These are phyloP conservation scores for Brachyalestes nurse DNA, from an alignment of 2,797 vertebrate genomes.

Conservation along the genomic window DNA sequence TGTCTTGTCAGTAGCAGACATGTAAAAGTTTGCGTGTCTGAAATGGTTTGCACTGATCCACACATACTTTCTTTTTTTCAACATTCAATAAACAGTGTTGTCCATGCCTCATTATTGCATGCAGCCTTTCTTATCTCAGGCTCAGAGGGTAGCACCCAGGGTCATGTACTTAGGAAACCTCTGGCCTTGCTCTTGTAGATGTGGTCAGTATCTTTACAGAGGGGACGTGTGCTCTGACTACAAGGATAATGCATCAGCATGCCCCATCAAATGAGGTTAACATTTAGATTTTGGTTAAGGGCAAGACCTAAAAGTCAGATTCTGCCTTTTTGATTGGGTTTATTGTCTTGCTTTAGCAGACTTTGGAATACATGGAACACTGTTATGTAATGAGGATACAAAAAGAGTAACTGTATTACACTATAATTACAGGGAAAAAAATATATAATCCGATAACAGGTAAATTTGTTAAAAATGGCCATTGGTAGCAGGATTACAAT, in stretches of 20 bases:
- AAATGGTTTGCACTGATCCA: background rate
- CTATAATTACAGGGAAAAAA: no score
- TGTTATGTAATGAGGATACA: no score
- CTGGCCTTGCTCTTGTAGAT: conserved; percentile 47
- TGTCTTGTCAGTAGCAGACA: conserved; percentile 11
- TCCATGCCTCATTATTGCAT: conserved; percentile 22
- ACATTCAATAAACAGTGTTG: conserved; percentile 26
- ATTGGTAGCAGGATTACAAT: no score
- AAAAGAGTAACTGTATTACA: no score
- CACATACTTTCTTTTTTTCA: conserved; percentile 20
- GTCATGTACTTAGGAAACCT: conserved; percentile 29
- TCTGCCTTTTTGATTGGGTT: conserved; percentile 8
- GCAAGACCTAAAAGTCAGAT: conserved; percentile 58
- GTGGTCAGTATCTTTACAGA: conserved; percentile 55
- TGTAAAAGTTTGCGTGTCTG: no score
- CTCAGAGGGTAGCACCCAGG: conserved; percentile 55
- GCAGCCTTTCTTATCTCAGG: conserved; percentile 21
- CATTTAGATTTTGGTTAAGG: conserved; percentile 57
- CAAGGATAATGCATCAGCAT: conserved; percentile 66
- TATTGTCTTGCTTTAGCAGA: conserved; percentile 12
- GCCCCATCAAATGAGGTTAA: conserved; percentile 70
- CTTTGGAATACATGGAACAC: no score
- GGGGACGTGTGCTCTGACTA: conserved; percentile 61
- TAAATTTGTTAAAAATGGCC: no score
- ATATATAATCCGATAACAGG: no score